Base-by-base conservation (phyloP, 1,140 invertebrate genomes). In the Heliconius hewitsoni region DNA sequence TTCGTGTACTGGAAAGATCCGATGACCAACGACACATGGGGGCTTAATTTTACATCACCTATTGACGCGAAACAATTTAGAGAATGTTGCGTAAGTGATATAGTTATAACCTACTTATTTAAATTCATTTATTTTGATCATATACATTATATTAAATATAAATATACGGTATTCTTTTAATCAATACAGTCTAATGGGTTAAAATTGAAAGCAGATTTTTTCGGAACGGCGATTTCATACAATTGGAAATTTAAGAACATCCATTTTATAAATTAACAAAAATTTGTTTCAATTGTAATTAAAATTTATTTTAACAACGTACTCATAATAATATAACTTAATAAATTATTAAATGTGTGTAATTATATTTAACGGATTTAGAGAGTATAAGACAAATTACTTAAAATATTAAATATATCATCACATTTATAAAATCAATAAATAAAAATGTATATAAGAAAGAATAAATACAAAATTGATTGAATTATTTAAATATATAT, bases 1-100 rank as follows among this genome's bases (percentile, higher is more conserved):
- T 99, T 99, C 94, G 98, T 99, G 55, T 99, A 99, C 92, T 99
- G 98, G 98, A 99, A 99, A 94, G 99, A 99, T 95, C 97, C 98
- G 3, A 97, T 98, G 96, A 98, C 98, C 82, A 98, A 98, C 92
- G 98, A 99, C 92, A 99, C 99, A n/a, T 99, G 99, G 98, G 98
- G 99, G 71, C 96, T 99, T 76, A 99, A 99, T 95, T 99, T 99
- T 92, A 99, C 98, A 66, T 99, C 98, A 66, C 97, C 98, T 30
- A 98, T 98, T 87, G 98, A 99, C 94, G 98, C 98, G 78, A 98
- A 99, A 95, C 98, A 99, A 94, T 99, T 99, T 94, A 95, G 98
- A 92, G 98, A 99, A 96, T 99, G 98, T 95, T 99, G 98, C 95
- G 98, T 99, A 96, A 98, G 98, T 98, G 0, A 66, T 66, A 66